Percentiles rank a stretch among this genome's conserved stretches.
These are phyloP conservation scores for Penaeus japonicus DNA, from an alignment of 1,140 invertebrate genomes.

Conservation along the genomic window DNA sequence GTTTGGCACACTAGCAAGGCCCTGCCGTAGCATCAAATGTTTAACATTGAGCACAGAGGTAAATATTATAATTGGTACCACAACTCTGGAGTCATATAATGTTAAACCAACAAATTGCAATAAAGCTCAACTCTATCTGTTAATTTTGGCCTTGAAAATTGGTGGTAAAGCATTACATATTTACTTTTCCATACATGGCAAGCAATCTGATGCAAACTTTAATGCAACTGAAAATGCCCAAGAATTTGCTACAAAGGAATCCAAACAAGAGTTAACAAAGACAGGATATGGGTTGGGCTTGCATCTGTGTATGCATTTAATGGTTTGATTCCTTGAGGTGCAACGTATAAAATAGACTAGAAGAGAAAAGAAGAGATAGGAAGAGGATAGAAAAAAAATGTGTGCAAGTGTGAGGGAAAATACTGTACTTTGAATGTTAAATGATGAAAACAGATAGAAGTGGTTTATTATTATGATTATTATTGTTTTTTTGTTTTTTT, in stretches of 20 bases:
- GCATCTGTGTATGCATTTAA: no score
- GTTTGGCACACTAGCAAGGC: conserved; percentile 39
- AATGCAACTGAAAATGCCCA: conserved; percentile 34
- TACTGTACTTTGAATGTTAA: no score
- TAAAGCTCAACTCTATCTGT: background rate
- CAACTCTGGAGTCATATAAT: background rate
- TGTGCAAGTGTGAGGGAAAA: no score
- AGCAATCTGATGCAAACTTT: conserved; percentile 24
- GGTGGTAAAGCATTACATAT: conserved; percentile 26
- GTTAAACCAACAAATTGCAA: conserved; percentile 13
- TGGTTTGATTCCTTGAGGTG: no score
- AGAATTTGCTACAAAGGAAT: conserved; percentile 32
- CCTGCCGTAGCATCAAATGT: conserved; percentile 20
- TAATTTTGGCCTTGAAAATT: conserved; percentile 10
- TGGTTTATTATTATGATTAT: no score
- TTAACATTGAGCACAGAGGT: conserved; percentile 25
- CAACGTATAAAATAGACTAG: no score
- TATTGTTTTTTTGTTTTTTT: no score
- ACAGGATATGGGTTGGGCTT: background rate
- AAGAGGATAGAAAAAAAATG: no score
- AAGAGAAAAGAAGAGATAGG: no score
- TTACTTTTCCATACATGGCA: conserved; percentile 9
- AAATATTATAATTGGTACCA: conserved; percentile 33
- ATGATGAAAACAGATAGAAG: no score
- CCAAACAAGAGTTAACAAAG: conserved; percentile 28